Conservation (phyloP, 2,888 invertebrate genomes). For the Cephus pulcher region DNA sequence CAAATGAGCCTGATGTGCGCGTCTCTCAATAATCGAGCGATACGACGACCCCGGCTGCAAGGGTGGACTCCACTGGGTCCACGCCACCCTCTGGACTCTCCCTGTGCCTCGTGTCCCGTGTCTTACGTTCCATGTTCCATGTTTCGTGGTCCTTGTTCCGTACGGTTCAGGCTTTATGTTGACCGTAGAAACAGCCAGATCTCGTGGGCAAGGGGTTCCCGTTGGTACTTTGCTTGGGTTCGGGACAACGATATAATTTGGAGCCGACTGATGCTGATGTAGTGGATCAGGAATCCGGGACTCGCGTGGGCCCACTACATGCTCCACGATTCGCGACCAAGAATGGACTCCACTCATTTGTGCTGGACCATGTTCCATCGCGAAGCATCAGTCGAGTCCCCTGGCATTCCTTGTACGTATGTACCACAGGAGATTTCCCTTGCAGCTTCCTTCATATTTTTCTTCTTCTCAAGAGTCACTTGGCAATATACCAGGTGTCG, state of each 20-base stretch:
- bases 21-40: slow-evolving; percentile 12
- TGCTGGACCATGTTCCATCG: slow-evolving; percentile 27
- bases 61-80: neutral
- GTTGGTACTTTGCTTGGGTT: neutral
- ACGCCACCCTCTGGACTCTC: neutral
- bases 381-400: neutral
- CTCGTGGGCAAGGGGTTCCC: neutral
- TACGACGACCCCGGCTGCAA: slow-evolving; percentile 25
- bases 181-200: slow-evolving; percentile 4
- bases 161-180: neutral
- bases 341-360: slow-evolving; percentile 52
- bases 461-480: neutral
- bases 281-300: slow-evolving; percentile 54
- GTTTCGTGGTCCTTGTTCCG: slow-evolving; percentile 10
- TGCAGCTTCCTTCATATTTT: neutral
- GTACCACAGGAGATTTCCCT: neutral
- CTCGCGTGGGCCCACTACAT: slow-evolving; percentile 54
- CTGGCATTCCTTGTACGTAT: neutral
- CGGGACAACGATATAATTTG: slow-evolving; percentile 24
- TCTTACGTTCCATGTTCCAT: slow-evolving; percentile 5
- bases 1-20: slow-evolving; percentile 51
- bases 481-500: neutral
- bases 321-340: slow-evolving; percentile 47
- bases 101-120: slow-evolving; percentile 13
- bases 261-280: slow-evolving; percentile 43